Base-by-base conservation (phyloP, 2,888 invertebrate genomes). In the Eremobia ochroleuca region DNA sequence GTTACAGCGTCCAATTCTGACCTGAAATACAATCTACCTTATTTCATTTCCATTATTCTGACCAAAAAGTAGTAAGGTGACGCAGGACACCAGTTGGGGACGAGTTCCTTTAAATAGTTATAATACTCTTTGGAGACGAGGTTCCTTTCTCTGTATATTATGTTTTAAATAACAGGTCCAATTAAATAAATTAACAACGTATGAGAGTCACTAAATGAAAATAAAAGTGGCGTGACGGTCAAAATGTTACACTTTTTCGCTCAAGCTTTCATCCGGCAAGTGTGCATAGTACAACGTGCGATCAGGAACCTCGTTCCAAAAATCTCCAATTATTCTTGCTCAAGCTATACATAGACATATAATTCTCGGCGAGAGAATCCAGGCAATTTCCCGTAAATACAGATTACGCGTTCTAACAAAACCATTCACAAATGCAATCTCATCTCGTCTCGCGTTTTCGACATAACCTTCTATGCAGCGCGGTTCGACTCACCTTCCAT, bases 401-500 rank as follows among this genome's bases (percentile, higher is more conserved):
- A 59, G 28, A 43, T 62, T 21, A 62, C 28, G 28, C 34, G 15
- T 52, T 34, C 34, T 8, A 79, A 62, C 43, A 73, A 73, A 52
- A 55, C 40, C 1, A 15, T 34, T 28, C 75, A 37, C 31, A 79
- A 59, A 21, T n/a, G 69, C 55, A 62, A 73, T 70, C 65, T 65
- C 52, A 40, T 55, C 68, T 40, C 65, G 69, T 61, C 59, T 79
- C 46, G 80, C 61, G 49, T 46, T 43, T 83, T 81, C 58, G 58
- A 52, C 64, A 64, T 65, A 46, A 80, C 31, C 52, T 55, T 64
- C 65, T 46, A 34, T 55, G 31, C 31, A 15, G 5, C 43, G 43
- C 28, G 13, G 31, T 40, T 79, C 18, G 49, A 55, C 52, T 74
- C 74, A 79, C 74, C 84, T 74, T 73, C 83, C 62, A 81, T 79